phyloP scores from a whole-genome alignment of 2,113 vertebrate species.

The Nannobrachium achirus region DNA sequence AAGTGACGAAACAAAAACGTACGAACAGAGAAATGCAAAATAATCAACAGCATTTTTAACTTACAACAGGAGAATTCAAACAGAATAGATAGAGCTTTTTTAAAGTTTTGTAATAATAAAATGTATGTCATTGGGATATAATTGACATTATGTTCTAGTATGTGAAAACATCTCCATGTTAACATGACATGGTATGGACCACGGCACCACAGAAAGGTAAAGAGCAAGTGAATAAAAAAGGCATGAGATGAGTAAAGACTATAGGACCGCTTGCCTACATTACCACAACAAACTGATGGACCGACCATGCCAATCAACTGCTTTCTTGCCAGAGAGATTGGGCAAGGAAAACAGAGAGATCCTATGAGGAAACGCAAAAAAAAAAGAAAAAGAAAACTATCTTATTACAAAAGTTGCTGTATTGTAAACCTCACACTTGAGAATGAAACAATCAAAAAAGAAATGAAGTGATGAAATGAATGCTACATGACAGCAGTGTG shows the following conservation, averaged over 20 bases:
- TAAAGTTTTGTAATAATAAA: too few species aligned
- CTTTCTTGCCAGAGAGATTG: background rate
- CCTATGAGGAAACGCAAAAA: conserved; percentile 2
- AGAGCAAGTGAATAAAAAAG: background rate
- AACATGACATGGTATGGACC: conserved; percentile 10
- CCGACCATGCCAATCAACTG: background rate
- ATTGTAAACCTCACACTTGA: conserved; percentile 34
- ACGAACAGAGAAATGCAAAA: background rate
- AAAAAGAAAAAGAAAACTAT: background rate
- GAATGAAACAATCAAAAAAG: conserved; percentile 2
- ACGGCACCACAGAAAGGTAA: conserved; percentile 13
- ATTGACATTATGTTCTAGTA: conserved; percentile 4
- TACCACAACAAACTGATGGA: background rate
- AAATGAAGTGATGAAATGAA: background rate
- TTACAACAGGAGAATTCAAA: conserved; percentile 11
- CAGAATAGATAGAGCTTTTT: conserved; percentile 6
- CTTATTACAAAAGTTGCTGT: conserved; percentile 22
- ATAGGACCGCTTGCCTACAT: background rate
- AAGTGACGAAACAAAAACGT: background rate
- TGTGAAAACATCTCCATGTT: conserved; percentile 27
- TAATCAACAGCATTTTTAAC: background rate
- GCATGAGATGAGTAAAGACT: background rate
- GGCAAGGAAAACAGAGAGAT: conserved; percentile 9
- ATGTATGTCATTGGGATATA: conserved; percentile 36
- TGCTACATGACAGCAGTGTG: conserved; percentile 1